phyloP scores from a whole-genome alignment of 2,888 invertebrate genomes.

The Nymphalis c-album region DNA sequence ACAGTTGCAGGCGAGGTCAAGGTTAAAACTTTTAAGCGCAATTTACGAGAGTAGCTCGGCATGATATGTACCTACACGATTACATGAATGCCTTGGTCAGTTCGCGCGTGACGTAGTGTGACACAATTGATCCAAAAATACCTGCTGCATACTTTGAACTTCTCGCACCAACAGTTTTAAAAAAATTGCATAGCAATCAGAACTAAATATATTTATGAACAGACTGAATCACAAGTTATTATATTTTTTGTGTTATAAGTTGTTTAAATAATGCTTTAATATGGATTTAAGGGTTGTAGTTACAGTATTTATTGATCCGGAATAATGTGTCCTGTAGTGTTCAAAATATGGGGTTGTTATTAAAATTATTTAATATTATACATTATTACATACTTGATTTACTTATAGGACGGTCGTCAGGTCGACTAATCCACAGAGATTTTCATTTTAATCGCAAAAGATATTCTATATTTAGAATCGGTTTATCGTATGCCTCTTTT shows the following conservation, averaged over 20 bases:
- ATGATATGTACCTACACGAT: conserved; percentile 36
- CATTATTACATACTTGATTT: too few species aligned
- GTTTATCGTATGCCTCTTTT: too few species aligned
- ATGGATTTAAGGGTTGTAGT: too few species aligned
- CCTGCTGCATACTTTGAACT: neutral
- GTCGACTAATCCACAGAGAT: too few species aligned
- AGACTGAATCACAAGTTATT: neutral
- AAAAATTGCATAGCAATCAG: neutral
- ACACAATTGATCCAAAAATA: conserved; percentile 19
- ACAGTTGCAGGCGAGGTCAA: conserved; percentile 53
- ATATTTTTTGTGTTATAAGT: neutral
- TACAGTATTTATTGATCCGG: too few species aligned
- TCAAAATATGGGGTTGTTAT: too few species aligned
- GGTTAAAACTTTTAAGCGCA: conserved; percentile 42
- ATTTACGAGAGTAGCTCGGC: conserved; percentile 33
- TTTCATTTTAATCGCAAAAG: too few species aligned
- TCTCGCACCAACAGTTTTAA: neutral
- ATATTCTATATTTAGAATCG: too few species aligned
- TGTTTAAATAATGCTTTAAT: neutral
- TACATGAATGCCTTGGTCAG: conserved; percentile 33
- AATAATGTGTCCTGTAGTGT: too few species aligned
- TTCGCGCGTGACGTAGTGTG: conserved; percentile 47
- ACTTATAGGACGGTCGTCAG: too few species aligned
- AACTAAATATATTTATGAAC: too few species aligned
- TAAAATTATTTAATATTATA: too few species aligned